Evolutionary conservation across 2,888 invertebrate genomes (phyloP), one percentile per base, ranked within the genome.

Genomic region (Erebia epiphron): DNA sequence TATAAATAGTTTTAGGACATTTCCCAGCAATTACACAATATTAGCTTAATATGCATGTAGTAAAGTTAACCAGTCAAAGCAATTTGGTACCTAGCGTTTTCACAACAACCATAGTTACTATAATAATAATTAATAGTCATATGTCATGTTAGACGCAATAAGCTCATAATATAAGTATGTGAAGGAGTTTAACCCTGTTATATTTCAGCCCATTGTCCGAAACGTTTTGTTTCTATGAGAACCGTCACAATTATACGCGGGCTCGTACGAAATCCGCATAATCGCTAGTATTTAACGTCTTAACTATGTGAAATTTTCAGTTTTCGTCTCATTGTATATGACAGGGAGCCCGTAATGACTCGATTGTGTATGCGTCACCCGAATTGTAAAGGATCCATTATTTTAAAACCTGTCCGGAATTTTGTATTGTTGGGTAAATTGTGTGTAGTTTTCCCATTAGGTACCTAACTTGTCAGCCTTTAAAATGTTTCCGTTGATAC

Each of bases 171-270:
- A 50, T 50, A 90, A 90, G 87, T 88, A 93, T 91, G 93, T 92
- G 93, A 92, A 93, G 88, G 82, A 82, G 83, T 87, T 85, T 88
- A 88, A 87, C 87, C 83, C 87, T 87, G 89, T 89, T 91, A 92
- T 90, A 91, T 90, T 92, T 92, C 90, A 80, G 88, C 87, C 89
- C 84, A 92, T 93, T 93, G 92, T 93, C 92, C 91, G 85, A 88
- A 85, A 79, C 81, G 83, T 84, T 89, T 88, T 91, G 86, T 89
- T 92, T 91, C 90, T 91, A 88, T 92, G 93, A 84, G 93, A 93
- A 93, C 92, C 85, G 85, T 84, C 88, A 90, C 92, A 92, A 93
- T 93, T 93, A 92, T 89, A 81, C 80, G 78, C 80, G 79, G 82
- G 81, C 82, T 79, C 77, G 82, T 87, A 91, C 88, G 87, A 92